Conservation (phyloP, 2,888 invertebrate genomes). For the Teleiodes luculella region DNA sequence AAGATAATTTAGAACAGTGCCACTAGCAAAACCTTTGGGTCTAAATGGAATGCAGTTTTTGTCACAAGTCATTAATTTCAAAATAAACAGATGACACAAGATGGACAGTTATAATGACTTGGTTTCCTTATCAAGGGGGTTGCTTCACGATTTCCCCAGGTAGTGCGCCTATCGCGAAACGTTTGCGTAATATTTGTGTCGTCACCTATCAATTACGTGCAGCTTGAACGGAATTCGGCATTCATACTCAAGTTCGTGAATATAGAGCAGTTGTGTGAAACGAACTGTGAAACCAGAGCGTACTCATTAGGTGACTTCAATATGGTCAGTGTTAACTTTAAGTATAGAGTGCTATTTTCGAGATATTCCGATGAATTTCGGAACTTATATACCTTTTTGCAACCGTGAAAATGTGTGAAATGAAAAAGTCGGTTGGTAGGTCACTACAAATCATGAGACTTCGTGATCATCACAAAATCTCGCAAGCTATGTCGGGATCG, state of each 20-base stretch:
- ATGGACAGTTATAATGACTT: conserved; percentile 17
- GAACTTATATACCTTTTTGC: background rate
- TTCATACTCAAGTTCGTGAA: conserved; percentile 47
- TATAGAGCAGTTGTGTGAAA: conserved; percentile 49
- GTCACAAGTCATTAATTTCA: background rate
- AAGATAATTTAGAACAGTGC: background rate
- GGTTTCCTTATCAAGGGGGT: conserved; percentile 48
- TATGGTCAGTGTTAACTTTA: background rate
- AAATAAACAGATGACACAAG: conserved; percentile 29
- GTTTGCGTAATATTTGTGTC: conserved; percentile 66
- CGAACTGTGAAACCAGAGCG: conserved; percentile 44
- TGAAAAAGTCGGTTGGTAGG: conserved; percentile 15
- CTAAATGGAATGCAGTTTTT: background rate
- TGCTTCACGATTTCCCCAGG: conserved; percentile 38
- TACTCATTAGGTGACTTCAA: background rate
- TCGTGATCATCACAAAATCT: conserved; percentile 38
- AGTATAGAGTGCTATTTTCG: background rate
- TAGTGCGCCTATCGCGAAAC: conserved; percentile 32
- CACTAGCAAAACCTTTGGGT: background rate
- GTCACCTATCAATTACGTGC: conserved; percentile 63
- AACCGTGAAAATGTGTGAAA: conserved; percentile 33
- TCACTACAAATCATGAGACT: conserved; percentile 31
- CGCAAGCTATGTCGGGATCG: conserved; percentile 35
- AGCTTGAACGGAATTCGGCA: conserved; percentile 46
- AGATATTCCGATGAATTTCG: background rate